Percentiles rank a stretch among this genome's conserved stretches.
These are phyloP conservation scores for Drosophila helvetica DNA, from an alignment of 2,888 invertebrate genomes.

Conservation along the genomic window DNA sequence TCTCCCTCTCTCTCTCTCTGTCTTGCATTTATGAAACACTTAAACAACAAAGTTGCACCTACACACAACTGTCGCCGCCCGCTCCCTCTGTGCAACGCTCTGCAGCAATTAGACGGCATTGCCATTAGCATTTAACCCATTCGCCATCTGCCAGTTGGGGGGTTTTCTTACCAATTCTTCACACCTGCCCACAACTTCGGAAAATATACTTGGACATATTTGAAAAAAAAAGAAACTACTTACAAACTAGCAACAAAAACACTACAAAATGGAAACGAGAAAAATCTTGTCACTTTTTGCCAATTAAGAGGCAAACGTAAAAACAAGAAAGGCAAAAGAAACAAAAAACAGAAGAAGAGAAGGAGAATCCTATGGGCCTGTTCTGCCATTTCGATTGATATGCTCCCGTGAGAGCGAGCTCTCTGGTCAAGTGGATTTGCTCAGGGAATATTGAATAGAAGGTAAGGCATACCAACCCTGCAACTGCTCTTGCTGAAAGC, in stretches of 20 bases:
- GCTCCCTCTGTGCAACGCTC: not conserved
- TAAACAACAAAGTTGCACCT: slow-evolving; percentile 33
- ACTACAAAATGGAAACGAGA: slow-evolving; percentile 38
- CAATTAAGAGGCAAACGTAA: slow-evolving; percentile 54
- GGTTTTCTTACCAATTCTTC: slow-evolving; percentile 38
- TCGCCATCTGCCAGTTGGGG: slow-evolving; percentile 16
- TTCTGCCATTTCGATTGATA: not conserved
- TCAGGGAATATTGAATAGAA: not conserved
- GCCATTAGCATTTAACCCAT: slow-evolving; percentile 53
- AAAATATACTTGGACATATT: slow-evolving; percentile 35
- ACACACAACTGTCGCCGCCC: slow-evolving; percentile 14
- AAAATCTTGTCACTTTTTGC: slow-evolving; percentile 67
- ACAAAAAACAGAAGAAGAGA: not conserved
- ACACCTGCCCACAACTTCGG: slow-evolving; percentile 58
- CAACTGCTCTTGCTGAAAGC: no score
- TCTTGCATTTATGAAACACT: slow-evolving; percentile 33
- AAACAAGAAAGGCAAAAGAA: slow-evolving; percentile 3
- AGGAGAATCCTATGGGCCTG: not conserved
- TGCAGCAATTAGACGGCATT: slow-evolving; percentile 60
- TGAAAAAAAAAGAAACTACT: slow-evolving; percentile 6
- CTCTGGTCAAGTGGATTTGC: not conserved
- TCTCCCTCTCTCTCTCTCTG: slow-evolving; percentile 18
- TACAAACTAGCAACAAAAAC: not conserved
- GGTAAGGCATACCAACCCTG: not conserved
- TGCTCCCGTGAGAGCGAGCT: not conserved